Evolutionary conservation across 2,113 vertebrate genomes (phyloP).

Genomic region (Vidua chalybeata): DNA sequence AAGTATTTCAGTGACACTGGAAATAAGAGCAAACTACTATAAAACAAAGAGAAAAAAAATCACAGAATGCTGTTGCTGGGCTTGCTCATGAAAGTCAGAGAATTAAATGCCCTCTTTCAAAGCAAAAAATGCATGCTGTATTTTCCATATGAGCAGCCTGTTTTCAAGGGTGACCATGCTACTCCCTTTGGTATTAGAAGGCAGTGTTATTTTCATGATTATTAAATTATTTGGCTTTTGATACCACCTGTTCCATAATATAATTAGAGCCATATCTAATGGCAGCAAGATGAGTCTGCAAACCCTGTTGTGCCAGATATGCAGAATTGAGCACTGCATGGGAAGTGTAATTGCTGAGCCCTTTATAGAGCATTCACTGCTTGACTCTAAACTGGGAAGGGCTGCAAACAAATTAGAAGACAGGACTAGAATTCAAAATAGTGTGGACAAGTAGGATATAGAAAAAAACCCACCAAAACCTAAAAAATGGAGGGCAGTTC

Average conservation of each 20-base stretch:
- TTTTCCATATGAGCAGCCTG: background rate
- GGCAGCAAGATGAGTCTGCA: background rate
- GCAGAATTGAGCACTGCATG: background rate
- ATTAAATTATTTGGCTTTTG: background rate
- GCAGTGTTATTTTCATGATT: background rate
- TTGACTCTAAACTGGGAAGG: background rate
- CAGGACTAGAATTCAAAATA: background rate
- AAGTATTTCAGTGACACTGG: background rate
- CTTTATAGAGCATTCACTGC: background rate
- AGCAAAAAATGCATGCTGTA: background rate
- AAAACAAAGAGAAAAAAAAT: background rate
- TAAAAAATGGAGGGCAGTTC: background rate
- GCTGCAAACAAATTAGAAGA: background rate
- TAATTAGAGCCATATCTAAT: background rate
- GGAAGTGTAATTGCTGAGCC: background rate
- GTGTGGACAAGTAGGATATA: background rate
- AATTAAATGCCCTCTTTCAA: background rate
- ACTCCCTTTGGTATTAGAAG: background rate
- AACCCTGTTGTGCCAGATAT: background rate
- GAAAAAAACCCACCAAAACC: background rate
- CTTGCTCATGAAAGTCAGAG: background rate
- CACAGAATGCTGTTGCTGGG: background rate
- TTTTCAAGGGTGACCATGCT: background rate
- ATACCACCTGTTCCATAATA: background rate
- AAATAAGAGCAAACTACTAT: background rate